Conservation (phyloP, 2,113 vertebrate genomes). For the Ammospiza nelsoni region DNA sequence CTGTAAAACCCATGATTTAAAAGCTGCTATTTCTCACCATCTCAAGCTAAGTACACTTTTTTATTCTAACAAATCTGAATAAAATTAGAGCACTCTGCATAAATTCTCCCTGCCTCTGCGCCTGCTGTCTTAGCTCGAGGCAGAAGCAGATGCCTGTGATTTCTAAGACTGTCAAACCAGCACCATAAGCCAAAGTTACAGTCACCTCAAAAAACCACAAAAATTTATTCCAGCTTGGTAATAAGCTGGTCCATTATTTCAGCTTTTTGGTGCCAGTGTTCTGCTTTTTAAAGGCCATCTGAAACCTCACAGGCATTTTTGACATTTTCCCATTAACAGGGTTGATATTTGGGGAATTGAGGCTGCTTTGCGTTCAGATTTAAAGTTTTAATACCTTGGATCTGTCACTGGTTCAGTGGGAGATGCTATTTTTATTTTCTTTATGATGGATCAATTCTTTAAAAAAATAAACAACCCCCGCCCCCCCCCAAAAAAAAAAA, state of each 20-base stretch:
- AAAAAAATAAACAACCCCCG: not conserved
- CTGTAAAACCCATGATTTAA: conserved; percentile 8
- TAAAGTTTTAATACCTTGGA: not conserved
- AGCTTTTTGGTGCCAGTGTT: not conserved
- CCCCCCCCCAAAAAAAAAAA: not conserved
- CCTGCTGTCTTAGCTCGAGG: conserved; percentile 50
- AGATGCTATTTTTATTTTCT: conserved; percentile 17
- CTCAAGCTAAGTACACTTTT: not conserved
- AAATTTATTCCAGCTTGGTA: conserved; percentile 2
- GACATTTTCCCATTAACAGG: conserved; percentile 13
- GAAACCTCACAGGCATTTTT: conserved; percentile 44
- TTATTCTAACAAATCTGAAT: conserved; percentile 19
- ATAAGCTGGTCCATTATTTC: conserved; percentile 1
- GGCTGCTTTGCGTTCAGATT: not conserved
- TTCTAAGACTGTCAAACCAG: conserved; percentile 1
- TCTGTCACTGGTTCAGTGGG: not conserved
- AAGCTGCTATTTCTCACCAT: conserved; percentile 23
- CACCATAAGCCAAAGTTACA: conserved; percentile 1
- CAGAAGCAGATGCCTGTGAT: conserved; percentile 19
- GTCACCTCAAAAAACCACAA: conserved; percentile 7
- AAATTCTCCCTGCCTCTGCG: conserved; percentile 28
- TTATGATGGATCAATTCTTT: not conserved
- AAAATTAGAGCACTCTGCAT: conserved; percentile 38
- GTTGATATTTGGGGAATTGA: not conserved
- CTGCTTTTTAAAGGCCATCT: conserved; percentile 33